Base-by-base conservation (phyloP, 2,113 vertebrate species). In the Fregetta grallaria region DNA sequence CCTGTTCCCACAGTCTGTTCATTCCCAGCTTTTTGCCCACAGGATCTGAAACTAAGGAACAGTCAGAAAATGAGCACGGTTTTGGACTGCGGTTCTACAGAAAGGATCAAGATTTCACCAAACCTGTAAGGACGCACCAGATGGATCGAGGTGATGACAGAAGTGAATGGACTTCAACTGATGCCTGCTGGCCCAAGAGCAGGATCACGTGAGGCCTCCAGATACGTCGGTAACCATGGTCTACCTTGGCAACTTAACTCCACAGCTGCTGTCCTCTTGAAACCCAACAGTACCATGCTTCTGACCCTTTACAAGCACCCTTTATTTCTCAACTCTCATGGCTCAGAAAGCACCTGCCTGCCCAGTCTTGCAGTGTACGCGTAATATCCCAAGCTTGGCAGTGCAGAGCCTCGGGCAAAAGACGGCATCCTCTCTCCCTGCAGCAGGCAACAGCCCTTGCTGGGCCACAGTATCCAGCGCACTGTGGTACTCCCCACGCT, bases 41-140 rank as follows among this genome's bases (percentile, higher is more conserved):
- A 73, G 34, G 36, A 86, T 52, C 30, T 62, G n/a, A 91, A 91
- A 62, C 49, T 38, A 56, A 72, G 30, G 27, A 44, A 68, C 1
- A 0, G 14, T 13, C 30, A 47, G 67, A 63, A 75, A 44, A 45
- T 6, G 11, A 76, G 32, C 15, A 63, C 0, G 1, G 22, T 10
- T 91, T 63, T 29, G 17, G 27, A 68, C 11, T 26, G 26, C 55
- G 29, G 19, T 22, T 30, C 70, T 81, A 58, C 30, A 52, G 22
- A 72, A 61, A 32, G 21, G 15, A 49, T 3, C 2, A 1, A 70
- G 14, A 44, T 32, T 75, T 80, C 58, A 61, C 45, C 45, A 80
- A 45, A 26, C 36, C 56, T 30, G 2, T 49, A 65, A 52, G 36
- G 18, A 67, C 26, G 26, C 30, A 38, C 20, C 13, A 40, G 27